Percentiles rank a stretch among this genome's conserved stretches.
phyloP scores from a whole-genome alignment of 2,113 vertebrate species.

The Nanorana parkeri region DNA sequence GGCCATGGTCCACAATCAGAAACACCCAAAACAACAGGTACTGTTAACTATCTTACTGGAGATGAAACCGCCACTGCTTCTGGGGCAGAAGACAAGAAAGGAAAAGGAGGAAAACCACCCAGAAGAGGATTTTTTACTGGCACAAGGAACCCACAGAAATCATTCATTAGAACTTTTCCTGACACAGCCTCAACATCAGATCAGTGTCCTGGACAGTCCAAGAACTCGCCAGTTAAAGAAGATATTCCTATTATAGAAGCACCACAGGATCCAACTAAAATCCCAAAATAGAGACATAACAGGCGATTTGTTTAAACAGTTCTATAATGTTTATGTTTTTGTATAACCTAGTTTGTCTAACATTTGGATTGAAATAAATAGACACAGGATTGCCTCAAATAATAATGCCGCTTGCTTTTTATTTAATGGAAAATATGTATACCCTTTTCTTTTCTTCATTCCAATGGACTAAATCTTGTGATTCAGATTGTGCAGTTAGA shows the following conservation, averaged over 20 bases:
- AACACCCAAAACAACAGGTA: conserved; percentile 1
- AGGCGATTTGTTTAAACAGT: background rate
- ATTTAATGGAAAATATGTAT: background rate
- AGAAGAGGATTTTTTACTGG: background rate
- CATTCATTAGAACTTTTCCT: conserved; percentile 38
- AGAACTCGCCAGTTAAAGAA: conserved; percentile 16
- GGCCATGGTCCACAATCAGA: background rate
- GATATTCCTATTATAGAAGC: background rate
- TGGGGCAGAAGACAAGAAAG: background rate
- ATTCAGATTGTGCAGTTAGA: background rate
- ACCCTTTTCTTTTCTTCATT: background rate
- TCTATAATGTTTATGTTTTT: background rate
- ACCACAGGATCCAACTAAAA: background rate
- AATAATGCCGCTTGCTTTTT: no score
- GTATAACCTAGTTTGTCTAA: background rate
- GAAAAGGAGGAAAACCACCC: background rate
- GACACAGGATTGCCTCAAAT: no score
- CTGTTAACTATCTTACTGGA: conserved; percentile 1
- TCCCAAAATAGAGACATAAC: conserved; percentile 19
- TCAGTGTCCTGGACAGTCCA: conserved; percentile 27
- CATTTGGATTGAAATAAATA: background rate
- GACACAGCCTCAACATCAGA: conserved; percentile 28
- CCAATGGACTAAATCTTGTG: background rate
- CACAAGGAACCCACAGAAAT: background rate
- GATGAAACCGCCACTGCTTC: background rate